Conservation (phyloP, 1,140 invertebrate species). For the Atta cephalotes region DNA sequence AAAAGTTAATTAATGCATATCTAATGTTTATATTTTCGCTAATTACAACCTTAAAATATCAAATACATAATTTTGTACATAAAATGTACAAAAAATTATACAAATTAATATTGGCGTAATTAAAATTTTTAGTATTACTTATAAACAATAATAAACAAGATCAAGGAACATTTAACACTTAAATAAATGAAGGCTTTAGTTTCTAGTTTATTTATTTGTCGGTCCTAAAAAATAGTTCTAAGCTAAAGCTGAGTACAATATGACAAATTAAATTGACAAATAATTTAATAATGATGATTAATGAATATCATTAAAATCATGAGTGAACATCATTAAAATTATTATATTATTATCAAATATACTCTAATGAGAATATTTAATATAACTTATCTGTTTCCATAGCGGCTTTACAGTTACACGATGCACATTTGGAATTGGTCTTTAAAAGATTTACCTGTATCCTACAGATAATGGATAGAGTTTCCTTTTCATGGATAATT, state of each 20-base stretch:
- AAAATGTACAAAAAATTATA: not conserved
- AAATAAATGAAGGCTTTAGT: no score
- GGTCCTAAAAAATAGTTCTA: no score
- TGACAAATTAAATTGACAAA: no score
- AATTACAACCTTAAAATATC: not conserved
- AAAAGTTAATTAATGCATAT: not conserved
- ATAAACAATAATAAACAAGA: no score
- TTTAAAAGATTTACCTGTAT: constrained; percentile 25
- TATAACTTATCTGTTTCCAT: not conserved
- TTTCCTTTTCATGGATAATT: constrained; percentile 68
- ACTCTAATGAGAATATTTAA: not conserved
- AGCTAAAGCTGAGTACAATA: no score
- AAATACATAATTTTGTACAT: not conserved
- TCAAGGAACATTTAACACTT: no score
- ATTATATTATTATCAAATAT: not conserved
- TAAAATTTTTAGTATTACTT: not conserved
- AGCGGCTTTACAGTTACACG: constrained; percentile 19
- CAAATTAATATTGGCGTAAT: not conserved
- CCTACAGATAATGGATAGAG: constrained; percentile 45
- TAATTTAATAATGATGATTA: no score
- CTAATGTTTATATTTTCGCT: not conserved
- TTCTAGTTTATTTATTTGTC: no score
- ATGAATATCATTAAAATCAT: not conserved
- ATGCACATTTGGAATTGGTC: not conserved
- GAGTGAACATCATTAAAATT: not conserved